These are phyloP conservation scores for Uropsilus gracilis DNA, from an alignment of 2,113 vertebrate species.

Conservation along the genomic window DNA sequence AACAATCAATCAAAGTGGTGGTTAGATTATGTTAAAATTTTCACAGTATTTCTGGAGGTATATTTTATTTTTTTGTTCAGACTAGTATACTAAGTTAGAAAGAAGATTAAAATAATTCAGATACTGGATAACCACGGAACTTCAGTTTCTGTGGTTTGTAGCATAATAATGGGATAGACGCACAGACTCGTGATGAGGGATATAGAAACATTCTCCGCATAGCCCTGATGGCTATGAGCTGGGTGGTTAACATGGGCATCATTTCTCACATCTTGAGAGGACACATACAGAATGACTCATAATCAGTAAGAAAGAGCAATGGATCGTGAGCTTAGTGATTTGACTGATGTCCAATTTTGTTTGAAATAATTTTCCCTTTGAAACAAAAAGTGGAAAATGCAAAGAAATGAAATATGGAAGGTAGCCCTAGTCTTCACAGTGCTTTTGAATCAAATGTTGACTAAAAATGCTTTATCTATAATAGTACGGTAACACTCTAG, in stretches of 20 bases:
- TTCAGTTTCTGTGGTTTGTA: background rate
- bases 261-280: background rate
- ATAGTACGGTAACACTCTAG: background rate
- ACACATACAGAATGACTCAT: background rate
- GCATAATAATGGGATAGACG: background rate
- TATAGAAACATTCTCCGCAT: background rate
- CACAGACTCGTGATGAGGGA: background rate
- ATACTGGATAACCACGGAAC: background rate
- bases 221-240: background rate
- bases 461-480: background rate
- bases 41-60: background rate
- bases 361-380: too few relatives aligned
- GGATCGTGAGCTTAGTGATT: too few relatives aligned
- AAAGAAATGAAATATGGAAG: background rate
- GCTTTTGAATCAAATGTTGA: background rate
- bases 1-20: background rate
- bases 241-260: background rate
- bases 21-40: background rate
- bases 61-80: background rate
- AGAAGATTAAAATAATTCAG: slow-evolving; percentile 55
- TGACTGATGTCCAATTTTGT: too few relatives aligned
- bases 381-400: too few relatives aligned
- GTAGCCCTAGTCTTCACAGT: background rate
- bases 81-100: background rate
- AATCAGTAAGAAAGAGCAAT: background rate